Evolutionary conservation across 2,888 invertebrate genomes (phyloP), one percentile per base, ranked within the genome.

Genomic region (Belgica antarctica): DNA sequence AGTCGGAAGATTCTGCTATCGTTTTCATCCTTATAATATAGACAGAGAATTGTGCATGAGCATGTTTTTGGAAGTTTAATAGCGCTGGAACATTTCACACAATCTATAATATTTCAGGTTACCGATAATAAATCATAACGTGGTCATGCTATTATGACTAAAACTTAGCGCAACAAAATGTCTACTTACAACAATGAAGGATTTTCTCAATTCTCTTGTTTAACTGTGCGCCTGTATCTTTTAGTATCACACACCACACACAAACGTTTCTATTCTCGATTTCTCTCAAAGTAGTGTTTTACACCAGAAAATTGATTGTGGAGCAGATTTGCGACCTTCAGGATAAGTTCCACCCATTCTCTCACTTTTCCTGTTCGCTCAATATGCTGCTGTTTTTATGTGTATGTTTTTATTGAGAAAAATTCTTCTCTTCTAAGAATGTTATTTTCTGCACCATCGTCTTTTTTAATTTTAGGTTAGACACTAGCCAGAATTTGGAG

Each of bases 161-260:
- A n/a, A n/a, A n/a, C n/a, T n/a, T n/a, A n/a, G n/a, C 12, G 41
- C 15, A 52, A 52, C 52, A 52, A 52, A 52, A 52, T 52, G 52
- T 52, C 3, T n/a, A 52, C 52, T 52, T 52, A 52, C 52, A 52
- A 52, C 52, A 52, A n/a, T n/a, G n/a, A n/a, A n/a, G n/a, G n/a
- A n/a, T n/a, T n/a, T n/a, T n/a, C 12, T 52, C 52, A 52, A 10
- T n/a, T 15, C n/a, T 15, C 41, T 17, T 52, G 52, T 52, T 52
- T 52, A 17, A 52, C 52, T 52, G 17, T 17, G n/a, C 7, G 12
- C 4, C 41, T 52, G 12, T n/a, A 41, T n/a, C n/a, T n/a, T 41
- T 41, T n/a, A 41, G n/a, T 7, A 4, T 4, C 41, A 41, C 41
- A 41, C 52, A 52, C 52, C n/a, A 17, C 17, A 3, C 52, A 52